Evolutionary conservation across 2,113 vertebrate species (phyloP).

Genomic region (Carollia perspicillata): DNA sequence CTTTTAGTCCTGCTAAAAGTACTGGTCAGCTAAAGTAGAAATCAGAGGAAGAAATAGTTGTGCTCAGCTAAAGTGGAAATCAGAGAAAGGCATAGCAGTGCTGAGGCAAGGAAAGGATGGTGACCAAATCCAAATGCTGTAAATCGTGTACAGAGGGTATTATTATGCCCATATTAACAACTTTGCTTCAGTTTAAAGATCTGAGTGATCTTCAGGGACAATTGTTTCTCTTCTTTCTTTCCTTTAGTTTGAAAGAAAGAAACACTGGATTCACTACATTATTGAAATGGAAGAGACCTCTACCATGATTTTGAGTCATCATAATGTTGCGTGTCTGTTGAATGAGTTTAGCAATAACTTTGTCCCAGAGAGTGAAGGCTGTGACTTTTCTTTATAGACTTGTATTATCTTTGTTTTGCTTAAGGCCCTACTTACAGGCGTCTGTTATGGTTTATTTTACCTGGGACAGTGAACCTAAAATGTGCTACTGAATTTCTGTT

Average conservation of each 20-base stretch:
- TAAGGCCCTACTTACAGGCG: neutral
- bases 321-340: neutral
- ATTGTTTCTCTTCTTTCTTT: neutral
- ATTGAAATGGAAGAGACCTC: neutral
- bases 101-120: neutral
- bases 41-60: neutral
- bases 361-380: neutral
- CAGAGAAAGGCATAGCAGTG: neutral
- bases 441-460: constrained; percentile 60
- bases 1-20: neutral
- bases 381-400: neutral
- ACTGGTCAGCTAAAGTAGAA: neutral
- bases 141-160: neutral
- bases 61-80: neutral
- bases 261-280: neutral
- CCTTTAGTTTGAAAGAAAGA: neutral
- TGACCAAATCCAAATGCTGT: neutral
- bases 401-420: constrained; percentile 52
- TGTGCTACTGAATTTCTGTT: constrained; percentile 48
- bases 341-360: constrained; percentile 24
- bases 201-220: neutral
- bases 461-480: constrained; percentile 38
- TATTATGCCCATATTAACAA: neutral
- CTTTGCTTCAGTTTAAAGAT: neutral
- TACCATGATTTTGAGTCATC: neutral